A percentile compares a stretch with the other conserved stretches of the same genome.
phyloP scores from a whole-genome alignment of 2,113 vertebrate genomes.

The Aramus guarauna region DNA sequence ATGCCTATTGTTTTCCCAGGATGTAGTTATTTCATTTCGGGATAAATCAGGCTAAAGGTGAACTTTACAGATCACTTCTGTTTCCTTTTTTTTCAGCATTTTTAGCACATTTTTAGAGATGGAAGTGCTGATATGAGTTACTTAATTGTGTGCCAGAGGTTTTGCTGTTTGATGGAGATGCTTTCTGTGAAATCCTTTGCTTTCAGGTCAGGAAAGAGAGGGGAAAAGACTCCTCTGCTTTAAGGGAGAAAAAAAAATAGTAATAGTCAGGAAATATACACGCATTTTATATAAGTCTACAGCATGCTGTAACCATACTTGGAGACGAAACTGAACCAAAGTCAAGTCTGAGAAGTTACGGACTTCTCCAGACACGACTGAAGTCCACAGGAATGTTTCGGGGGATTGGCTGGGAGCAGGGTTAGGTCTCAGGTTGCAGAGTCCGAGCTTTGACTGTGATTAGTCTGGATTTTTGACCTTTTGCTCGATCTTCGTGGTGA shows the following conservation, averaged over 20 bases:
- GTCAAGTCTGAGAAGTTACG: neutral
- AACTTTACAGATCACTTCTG: neutral
- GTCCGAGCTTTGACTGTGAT: neutral
- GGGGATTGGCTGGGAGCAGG: neutral
- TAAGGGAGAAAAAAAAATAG: neutral
- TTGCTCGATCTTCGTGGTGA: neutral
- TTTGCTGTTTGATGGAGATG: neutral
- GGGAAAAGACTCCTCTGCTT: neutral
- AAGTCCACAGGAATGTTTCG: neutral
- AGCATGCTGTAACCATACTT: neutral
- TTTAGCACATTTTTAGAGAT: neutral
- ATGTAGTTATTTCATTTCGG: neutral
- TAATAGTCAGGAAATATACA: neutral
- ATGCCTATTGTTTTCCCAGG: constrained; percentile 17
- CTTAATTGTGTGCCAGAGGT: neutral
- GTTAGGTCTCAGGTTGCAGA: neutral
- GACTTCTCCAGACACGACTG: neutral
- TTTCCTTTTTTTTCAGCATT: constrained; percentile 21
- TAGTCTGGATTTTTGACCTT: neutral
- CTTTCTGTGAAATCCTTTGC: neutral
- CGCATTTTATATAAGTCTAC: neutral
- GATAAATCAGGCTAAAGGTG: constrained; percentile 21
- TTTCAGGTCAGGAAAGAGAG: neutral
- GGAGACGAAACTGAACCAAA: neutral
- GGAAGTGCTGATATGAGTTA: neutral